A percentile compares a stretch with the other conserved stretches of the same genome.
These are phyloP conservation scores for Ibidorhyncha struthersii DNA, from an alignment of 2,113 vertebrate genomes.

Conservation along the genomic window DNA sequence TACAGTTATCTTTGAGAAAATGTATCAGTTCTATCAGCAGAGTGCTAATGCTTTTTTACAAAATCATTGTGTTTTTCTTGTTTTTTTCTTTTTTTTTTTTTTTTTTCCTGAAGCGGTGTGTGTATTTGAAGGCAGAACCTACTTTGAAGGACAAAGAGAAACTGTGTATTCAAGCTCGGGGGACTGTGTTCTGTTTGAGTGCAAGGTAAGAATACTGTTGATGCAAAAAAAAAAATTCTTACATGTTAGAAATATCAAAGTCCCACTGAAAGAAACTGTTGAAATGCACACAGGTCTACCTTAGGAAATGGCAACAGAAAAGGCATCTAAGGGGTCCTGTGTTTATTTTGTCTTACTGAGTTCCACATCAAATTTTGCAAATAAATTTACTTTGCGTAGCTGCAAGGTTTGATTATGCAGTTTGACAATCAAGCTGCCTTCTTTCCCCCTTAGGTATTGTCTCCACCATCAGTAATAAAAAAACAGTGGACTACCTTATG, in stretches of 20 bases:
- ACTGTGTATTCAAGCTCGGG: slow-evolving; percentile 87
- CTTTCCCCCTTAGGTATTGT: not conserved
- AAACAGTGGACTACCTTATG: not conserved
- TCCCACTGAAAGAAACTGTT: not conserved
- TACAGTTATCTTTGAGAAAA: slow-evolving; percentile 1
- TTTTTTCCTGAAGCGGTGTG: slow-evolving; percentile 83
- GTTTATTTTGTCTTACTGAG: not conserved
- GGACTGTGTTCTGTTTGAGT: slow-evolving; percentile 92
- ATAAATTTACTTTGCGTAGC: not conserved
- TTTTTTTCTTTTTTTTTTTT: not conserved
- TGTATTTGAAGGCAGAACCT: slow-evolving; percentile 86
- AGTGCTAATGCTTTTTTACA: not conserved
- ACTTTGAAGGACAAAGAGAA: slow-evolving; percentile 90
- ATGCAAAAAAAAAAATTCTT: not conserved
- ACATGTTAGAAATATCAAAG: slow-evolving; percentile 15
- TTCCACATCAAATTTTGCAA: not conserved
- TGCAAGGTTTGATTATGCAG: not conserved
- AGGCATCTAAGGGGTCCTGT: not conserved
- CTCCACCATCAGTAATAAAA: not conserved
- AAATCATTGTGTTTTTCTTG: not conserved
- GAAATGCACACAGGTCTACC: not conserved
- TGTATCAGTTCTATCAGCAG: not conserved
- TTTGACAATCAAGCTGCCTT: not conserved
- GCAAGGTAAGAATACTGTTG: slow-evolving; percentile 84
- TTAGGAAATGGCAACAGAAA: not conserved